phyloP scores from a whole-genome alignment of 2,113 vertebrate species.

The Pelodiscus sinensis region DNA sequence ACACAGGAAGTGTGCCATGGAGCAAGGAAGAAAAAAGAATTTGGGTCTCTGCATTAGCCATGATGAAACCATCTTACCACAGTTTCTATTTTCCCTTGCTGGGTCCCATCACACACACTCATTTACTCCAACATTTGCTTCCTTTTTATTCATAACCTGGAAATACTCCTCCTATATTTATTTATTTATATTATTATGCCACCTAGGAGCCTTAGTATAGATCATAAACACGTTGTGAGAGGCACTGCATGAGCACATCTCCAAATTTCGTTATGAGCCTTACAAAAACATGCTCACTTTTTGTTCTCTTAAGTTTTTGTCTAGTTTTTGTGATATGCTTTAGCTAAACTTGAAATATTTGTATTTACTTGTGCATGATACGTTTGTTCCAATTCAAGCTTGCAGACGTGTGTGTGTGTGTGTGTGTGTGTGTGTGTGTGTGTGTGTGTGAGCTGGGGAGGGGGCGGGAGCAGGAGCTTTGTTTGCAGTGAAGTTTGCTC shows the following conservation, averaged over 20 bases:
- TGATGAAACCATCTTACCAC: not conserved
- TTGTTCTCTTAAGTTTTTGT: not conserved
- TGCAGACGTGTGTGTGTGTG: not conserved
- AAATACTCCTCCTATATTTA: not conserved
- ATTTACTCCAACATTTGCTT: not conserved
- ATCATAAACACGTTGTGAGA: not conserved
- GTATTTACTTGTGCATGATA: not conserved
- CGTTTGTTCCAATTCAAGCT: not conserved
- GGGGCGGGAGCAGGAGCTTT: not conserved
- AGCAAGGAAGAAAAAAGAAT: not conserved
- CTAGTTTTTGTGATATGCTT: not conserved
- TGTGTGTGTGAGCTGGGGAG: not conserved
- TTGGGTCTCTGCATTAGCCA: not conserved
- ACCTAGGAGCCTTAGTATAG: not conserved
- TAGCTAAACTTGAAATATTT: not conserved
- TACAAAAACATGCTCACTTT: not conserved
- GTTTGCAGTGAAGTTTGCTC: not conserved
- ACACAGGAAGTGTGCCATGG: not conserved
- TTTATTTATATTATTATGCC: not conserved
- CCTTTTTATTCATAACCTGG: not conserved
- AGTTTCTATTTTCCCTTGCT: not conserved
- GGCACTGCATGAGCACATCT: not conserved
- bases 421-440: not conserved
- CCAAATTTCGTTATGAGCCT: not conserved
- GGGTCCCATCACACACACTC: not conserved